Conservation (phyloP, 2,113 vertebrate genomes). For the Pteronura brasiliensis region DNA sequence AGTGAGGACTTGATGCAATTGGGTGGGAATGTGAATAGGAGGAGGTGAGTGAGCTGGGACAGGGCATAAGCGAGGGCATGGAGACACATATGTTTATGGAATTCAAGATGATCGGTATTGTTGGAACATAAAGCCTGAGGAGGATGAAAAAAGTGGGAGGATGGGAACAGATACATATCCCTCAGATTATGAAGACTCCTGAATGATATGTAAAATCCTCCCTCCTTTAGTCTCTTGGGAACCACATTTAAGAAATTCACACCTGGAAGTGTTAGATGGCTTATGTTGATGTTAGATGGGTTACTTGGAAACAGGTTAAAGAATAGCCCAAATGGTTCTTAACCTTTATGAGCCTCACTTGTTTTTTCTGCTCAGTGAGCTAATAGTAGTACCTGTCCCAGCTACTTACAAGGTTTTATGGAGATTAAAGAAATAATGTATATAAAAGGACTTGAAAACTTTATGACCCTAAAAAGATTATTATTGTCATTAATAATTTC, state of each 20-base stretch:
- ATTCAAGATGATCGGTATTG: not conserved
- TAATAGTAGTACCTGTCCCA: not conserved
- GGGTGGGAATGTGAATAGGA: not conserved
- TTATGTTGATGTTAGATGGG: not conserved
- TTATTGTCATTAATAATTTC: not conserved
- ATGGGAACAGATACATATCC: not conserved
- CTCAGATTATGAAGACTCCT: not conserved
- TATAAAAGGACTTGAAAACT: not conserved
- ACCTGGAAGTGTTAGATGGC: not conserved
- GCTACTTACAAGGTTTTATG: not conserved
- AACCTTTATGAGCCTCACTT: not conserved
- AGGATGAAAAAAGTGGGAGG: not conserved
- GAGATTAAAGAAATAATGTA: conserved; percentile 22
- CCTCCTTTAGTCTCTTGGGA: not conserved
- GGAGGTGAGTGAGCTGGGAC: not conserved
- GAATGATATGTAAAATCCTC: not conserved
- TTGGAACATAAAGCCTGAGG: not conserved
- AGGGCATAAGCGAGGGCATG: not conserved
- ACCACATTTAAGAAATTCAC: not conserved
- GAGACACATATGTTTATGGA: not conserved
- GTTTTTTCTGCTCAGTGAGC: not conserved
- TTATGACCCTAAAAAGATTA: not conserved
- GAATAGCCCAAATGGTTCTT: not conserved
- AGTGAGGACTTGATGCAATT: not conserved
- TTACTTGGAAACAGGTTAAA: not conserved